Evolutionary conservation across 1,140 invertebrate species (phyloP), one percentile per base, ranked within the genome.

Genomic region (Cylas formicarius): DNA sequence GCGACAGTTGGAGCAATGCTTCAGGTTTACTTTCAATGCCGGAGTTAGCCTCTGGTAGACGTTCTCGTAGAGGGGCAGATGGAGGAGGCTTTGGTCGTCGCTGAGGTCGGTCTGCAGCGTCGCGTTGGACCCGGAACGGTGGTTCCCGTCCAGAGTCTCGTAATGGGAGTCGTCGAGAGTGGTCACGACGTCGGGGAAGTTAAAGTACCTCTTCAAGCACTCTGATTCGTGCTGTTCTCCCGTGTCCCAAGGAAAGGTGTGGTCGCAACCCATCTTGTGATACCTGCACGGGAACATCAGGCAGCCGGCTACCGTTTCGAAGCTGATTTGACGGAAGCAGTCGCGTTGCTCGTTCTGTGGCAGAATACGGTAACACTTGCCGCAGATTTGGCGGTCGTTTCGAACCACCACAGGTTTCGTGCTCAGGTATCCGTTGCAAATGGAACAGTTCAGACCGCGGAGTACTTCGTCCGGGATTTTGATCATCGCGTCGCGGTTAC

Each of bases 1-100:
- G n/a, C 24, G 46, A 27, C 53, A 56, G 14, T 44, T 56, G 10
- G 35, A 19, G 22, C 53, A 56, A 5, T 48, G 18, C 4, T 2
- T 11, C n/a, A n/a, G n/a, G n/a, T n/a, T 37, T n/a, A n/a, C 27
- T 46, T 28, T 29, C 7, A 14, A 35, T 26, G 4, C 2, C 3
- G 4, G 2, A 11, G 3, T 28, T 33, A 2, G 39, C n/a, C 26
- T 43, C 11, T 21, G 32, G 10, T 43, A 43, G 14, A 41, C 31
- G 13, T 41, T 42, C 22, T 48, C 40, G 29, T 28, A 48, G 11
- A 11, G 5, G 6, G 5, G 29, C 18, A 6, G 6, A 5, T 5
- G 13, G 5, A 11, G 29, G 5, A 5, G 6, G 7, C 6, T 11
- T 11, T 5, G 29, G n/a, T n/a, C n/a, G n/a, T n/a, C n/a, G n/a